Evolutionary conservation across 1,140 invertebrate genomes (phyloP), one percentile per base, ranked within the genome.

Genomic region (Ganaspis sp.): DNA sequence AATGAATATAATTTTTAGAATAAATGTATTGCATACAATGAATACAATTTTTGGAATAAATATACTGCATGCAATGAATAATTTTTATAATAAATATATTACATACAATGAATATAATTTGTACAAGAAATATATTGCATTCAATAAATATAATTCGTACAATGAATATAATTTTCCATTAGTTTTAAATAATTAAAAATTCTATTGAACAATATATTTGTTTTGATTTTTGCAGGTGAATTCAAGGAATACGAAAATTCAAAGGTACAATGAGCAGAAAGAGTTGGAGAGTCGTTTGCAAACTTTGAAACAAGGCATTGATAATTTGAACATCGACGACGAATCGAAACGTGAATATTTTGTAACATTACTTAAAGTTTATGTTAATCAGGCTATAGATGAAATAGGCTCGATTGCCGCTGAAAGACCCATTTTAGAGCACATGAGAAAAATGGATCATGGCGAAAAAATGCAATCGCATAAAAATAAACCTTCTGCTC

Each of bases 321-420:
- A 93, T 15, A 92, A 92, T 80, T 92, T 92, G 29, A 92, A 93
- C 73, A 93, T 93, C 12, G 96, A 97, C 86, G 97, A 98, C 21
- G 95, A 97, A 82, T 92, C 94, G 0, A 95, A 95, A 87, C 92
- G 97, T 76, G 93, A 97, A 73, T 98, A 97, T 90, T 97, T 96
- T 86, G 84, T 96, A 0, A 95, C 95, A 9, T 91, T 97, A 76
- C 87, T 98, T 12, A 95, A 95, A 84, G 93, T 93, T 72, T 97
- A 95, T 88, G 93, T 96, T 0, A 94, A 94, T 75, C 93, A 94
- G 82, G 93, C 95, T 0, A 85, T 96, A 1, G 96, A 98, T 82
- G 97, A 98, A 87, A 80, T 98, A 9, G 93, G 93, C 72, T 94
- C 93, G 58, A 91, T 96, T 45, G 93, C 94, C 74, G 91, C 93